These are phyloP conservation scores for Yponomeuta sedellus DNA, from an alignment of 2,888 invertebrate genomes.

Conservation along the genomic window DNA sequence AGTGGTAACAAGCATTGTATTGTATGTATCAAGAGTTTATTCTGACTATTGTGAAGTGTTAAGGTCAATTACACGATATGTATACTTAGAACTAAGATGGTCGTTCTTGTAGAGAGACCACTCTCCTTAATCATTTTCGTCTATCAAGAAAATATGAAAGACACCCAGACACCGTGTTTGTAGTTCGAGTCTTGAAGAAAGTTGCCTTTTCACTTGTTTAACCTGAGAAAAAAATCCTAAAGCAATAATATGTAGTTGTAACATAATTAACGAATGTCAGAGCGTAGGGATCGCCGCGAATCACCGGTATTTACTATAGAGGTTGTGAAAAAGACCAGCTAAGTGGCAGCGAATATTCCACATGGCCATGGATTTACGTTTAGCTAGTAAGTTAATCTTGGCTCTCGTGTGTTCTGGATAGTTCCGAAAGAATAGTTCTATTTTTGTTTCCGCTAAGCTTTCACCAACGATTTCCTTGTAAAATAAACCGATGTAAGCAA, in stretches of 20 bases:
- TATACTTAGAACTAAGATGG: neutral
- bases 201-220: neutral
- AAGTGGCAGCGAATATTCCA: constrained; percentile 10
- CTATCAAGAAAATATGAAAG: neutral
- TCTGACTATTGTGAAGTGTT: constrained; percentile 48
- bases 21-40: constrained; percentile 40
- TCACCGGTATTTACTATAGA: constrained; percentile 14
- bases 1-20: constrained; percentile 47
- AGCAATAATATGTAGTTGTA: no score
- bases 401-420: neutral
- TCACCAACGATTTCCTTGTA: neutral
- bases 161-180: neutral
- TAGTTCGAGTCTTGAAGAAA: neutral
- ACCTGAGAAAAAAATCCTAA: neutral
- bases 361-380: neutral
- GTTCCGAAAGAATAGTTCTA: neutral
- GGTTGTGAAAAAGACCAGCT: constrained; percentile 9
- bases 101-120: constrained; percentile 1
- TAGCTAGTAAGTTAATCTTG: neutral
- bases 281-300: neutral
- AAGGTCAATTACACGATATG: constrained; percentile 59
- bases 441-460: neutral
- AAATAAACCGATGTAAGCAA: neutral
- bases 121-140: neutral
- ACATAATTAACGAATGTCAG: neutral